These are phyloP conservation scores for Cremastinae sp. DNA, from an alignment of 2,888 invertebrate genomes.

Conservation along the genomic window DNA sequence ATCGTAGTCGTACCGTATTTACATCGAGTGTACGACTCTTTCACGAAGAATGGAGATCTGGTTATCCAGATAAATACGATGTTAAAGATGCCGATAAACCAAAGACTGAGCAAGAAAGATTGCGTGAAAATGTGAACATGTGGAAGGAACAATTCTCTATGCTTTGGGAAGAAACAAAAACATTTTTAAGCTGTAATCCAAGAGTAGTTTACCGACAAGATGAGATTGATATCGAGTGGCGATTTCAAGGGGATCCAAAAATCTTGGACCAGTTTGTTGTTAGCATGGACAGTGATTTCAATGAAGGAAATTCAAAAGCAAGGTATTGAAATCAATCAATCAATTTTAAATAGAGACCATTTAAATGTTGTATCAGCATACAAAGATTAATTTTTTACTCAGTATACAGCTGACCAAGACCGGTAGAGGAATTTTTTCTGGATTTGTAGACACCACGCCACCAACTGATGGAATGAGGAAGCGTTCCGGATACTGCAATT, in stretches of 20 bases:
- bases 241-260: slow-evolving; percentile 84
- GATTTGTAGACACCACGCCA: slow-evolving; percentile 85
- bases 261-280: slow-evolving; percentile 87
- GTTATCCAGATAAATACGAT: too few relatives aligned
- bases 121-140: not conserved
- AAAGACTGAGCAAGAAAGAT: too few relatives aligned
- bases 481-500: slow-evolving; percentile 91
- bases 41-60: too few relatives aligned
- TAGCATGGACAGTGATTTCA: slow-evolving; percentile 90
- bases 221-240: slow-evolving; percentile 88
- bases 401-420: slow-evolving; percentile 87
- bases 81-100: too few relatives aligned
- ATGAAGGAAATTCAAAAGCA: slow-evolving; percentile 84
- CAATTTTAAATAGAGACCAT: not conserved
- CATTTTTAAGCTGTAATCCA: too few relatives aligned
- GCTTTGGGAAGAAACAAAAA: not conserved
- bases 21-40: too few relatives aligned
- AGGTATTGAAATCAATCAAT: slow-evolving; percentile 60
- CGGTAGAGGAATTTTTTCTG: slow-evolving; percentile 88
- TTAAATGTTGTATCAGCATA: not conserved
- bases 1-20: too few relatives aligned
- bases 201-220: slow-evolving; percentile 82
- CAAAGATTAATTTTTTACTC: slow-evolving; percentile 49
- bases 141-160: too few relatives aligned
- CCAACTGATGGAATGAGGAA: slow-evolving; percentile 91